Percentiles rank a stretch among this genome's conserved stretches.
phyloP scores from a whole-genome alignment of 2,797 vertebrate genomes.

The Melanotaenia nigrans region DNA sequence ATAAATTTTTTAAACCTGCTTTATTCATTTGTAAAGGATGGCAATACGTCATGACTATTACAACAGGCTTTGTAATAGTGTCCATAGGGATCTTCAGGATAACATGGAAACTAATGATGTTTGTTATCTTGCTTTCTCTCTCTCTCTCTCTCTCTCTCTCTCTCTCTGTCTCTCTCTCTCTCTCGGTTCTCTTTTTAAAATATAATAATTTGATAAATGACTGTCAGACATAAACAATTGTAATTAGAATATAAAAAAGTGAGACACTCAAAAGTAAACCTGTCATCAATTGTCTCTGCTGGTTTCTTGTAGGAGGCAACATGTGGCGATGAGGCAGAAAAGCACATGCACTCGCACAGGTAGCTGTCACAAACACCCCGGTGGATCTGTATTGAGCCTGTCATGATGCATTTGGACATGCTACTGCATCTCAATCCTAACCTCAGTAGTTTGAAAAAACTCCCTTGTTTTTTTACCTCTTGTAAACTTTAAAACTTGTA shows the following conservation, averaged over 20 bases:
- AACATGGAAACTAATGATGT: not conserved
- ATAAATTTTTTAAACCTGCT: constrained; percentile 14
- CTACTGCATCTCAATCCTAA: not conserved
- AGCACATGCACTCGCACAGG: constrained; percentile 58
- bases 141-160: not conserved
- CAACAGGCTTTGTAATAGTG: not conserved
- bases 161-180: too few relatives aligned
- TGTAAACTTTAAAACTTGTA: not conserved
- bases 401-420: constrained; percentile 14
- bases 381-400: constrained; percentile 25
- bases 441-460: not conserved
- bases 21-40: constrained; percentile 13
- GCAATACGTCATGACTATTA: not conserved
- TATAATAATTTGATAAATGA: not conserved
- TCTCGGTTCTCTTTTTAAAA: not conserved
- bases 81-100: not conserved
- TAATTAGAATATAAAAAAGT: constrained; percentile 13
- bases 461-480: not conserved
- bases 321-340: constrained; percentile 49
- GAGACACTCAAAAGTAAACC: constrained; percentile 76
- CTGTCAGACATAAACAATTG: constrained; percentile 22
- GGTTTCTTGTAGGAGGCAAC: constrained; percentile 82
- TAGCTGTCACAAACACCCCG: constrained; percentile 59
- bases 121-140: not conserved
- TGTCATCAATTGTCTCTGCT: constrained; percentile 77